A percentile compares a stretch with the other conserved stretches of the same genome.
phyloP scores from a whole-genome alignment of 2,797 vertebrate species.

The Otus scops region DNA sequence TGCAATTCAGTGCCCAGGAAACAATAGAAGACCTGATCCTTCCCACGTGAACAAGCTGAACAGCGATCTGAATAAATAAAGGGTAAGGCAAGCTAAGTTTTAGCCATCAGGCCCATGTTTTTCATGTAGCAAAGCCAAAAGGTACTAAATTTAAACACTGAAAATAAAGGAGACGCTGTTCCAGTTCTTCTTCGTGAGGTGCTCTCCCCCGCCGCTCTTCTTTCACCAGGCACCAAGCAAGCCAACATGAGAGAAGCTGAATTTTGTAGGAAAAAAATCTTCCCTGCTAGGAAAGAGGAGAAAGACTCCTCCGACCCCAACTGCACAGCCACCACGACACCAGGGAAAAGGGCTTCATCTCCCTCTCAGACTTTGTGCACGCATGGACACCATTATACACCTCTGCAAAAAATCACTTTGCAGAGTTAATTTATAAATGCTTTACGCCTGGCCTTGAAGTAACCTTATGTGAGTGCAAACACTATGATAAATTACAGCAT shows the following conservation, averaged over 20 bases:
- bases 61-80: not conserved
- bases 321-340: rapidly evolving
- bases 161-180: not conserved
- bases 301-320: not conserved
- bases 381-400: rapidly evolving
- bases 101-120: not conserved
- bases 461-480: not conserved
- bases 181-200: not conserved
- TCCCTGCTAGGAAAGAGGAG: not conserved
- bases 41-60: not conserved
- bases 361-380: not conserved
- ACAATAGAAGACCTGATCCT: not conserved
- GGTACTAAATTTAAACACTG: not conserved
- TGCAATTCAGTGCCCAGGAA: not conserved
- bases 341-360: not conserved
- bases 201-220: not conserved
- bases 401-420: not conserved
- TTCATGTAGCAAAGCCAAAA: not conserved
- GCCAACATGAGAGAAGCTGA: not conserved
- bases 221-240: not conserved
- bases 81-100: not conserved
- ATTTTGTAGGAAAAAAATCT: not conserved
- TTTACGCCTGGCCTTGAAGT: not conserved
- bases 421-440: not conserved
- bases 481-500: not conserved